Evolutionary conservation across 2,888 invertebrate species (phyloP).

Genomic region (Euspilapteryx auroguttella): DNA sequence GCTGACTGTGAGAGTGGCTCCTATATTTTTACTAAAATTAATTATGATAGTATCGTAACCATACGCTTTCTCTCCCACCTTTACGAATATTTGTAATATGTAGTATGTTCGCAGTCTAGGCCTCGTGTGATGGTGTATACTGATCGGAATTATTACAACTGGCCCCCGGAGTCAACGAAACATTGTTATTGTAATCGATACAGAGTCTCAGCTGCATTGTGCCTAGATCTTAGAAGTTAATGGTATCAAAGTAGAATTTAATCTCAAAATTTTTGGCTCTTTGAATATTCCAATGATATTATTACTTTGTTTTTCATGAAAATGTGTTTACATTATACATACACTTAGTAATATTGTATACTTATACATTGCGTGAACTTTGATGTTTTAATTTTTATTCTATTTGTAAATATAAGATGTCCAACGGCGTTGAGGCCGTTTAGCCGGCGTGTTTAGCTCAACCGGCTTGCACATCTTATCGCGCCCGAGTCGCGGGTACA

Average conservation of each 20-base stretch:
- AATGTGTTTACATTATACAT: conserved; percentile 61
- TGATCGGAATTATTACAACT: conserved; percentile 22
- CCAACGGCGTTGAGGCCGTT: conserved; percentile 37
- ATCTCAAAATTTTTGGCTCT: conserved; percentile 60
- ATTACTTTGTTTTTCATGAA: conserved; percentile 54
- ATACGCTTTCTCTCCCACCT: conserved; percentile 15
- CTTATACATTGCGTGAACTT: conserved; percentile 30
- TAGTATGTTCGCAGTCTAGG: conserved; percentile 27
- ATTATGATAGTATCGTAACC: conserved; percentile 9
- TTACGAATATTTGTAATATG: conserved; percentile 20
- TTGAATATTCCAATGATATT: conserved; percentile 62
- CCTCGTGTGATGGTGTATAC: conserved; percentile 41
- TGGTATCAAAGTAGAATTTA: conserved; percentile 55
- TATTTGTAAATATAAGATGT: conserved; percentile 54
- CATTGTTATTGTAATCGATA: conserved; percentile 36
- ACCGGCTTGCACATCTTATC: too few species aligned
- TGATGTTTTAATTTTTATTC: conserved; percentile 57
- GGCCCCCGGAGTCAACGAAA: conserved; percentile 59
- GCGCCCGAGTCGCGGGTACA: too few species aligned
- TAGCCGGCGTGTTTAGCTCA: too few species aligned
- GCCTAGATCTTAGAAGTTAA: conserved; percentile 63
- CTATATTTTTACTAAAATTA: not conserved
- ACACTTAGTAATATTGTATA: conserved; percentile 58
- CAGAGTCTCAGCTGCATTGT: conserved; percentile 63
- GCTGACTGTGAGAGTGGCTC: too few species aligned